These are phyloP conservation scores for Eptesicus fuscus DNA, from an alignment of 2,113 vertebrate species.

Conservation along the genomic window DNA sequence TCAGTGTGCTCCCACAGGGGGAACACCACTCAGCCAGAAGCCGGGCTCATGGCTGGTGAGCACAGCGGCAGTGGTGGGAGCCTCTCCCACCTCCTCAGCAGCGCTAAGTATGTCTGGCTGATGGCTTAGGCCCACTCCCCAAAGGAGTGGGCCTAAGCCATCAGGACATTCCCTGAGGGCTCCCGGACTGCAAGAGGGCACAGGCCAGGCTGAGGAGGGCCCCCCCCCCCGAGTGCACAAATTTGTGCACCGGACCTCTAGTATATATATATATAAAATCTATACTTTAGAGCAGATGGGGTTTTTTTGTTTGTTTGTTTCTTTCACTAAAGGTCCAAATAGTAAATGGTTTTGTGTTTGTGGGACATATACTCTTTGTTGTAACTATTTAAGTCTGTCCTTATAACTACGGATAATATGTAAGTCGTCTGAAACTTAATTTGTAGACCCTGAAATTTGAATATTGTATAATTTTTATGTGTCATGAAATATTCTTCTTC, in stretches of 20 bases:
- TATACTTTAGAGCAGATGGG: neutral
- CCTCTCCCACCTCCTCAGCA: no score
- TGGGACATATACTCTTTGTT: neutral
- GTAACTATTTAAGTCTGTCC: neutral
- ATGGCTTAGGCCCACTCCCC: no score
- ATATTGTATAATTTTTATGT: neutral
- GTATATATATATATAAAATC: neutral
- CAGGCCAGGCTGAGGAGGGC: no score
- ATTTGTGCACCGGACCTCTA: no score
- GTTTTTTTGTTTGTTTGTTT: neutral
- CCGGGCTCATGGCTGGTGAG: fast-evolving
- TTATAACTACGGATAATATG: neutral
- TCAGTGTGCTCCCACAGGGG: no score
- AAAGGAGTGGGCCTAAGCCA: no score
- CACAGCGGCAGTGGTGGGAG: no score
- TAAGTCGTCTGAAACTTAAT: neutral
- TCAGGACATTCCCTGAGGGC: no score
- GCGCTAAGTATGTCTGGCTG: no score
- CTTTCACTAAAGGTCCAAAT: neutral
- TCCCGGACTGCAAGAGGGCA: no score
- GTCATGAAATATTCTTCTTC: neutral
- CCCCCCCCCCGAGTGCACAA: no score
- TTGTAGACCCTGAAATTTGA: neutral
- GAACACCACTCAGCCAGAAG: no score
- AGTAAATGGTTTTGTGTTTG: neutral